These are phyloP conservation scores for Thamnophis sirtalis DNA, from an alignment of 2,113 vertebrate species.

Conservation along the genomic window DNA sequence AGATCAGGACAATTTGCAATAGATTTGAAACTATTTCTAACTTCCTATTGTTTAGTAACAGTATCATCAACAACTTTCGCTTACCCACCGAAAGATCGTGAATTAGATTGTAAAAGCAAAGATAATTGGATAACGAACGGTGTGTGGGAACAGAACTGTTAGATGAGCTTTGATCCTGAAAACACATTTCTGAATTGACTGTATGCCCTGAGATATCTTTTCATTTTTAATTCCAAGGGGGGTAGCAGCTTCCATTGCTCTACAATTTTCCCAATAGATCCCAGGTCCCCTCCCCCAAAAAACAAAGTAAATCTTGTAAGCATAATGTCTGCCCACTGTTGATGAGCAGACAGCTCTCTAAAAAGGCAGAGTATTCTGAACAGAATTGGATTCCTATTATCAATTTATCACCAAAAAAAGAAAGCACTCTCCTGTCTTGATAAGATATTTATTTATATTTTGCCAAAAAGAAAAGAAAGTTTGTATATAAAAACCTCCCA, in stretches of 20 bases:
- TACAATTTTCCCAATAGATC: not conserved
- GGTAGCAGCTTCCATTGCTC: not conserved
- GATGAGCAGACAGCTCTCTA: not conserved
- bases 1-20: not conserved
- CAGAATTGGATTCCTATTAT: not conserved
- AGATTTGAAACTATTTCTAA: not conserved
- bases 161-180: not conserved
- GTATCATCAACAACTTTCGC: not conserved
- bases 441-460: not conserved
- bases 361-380: not conserved
- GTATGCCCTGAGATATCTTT: not conserved
- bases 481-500: not conserved
- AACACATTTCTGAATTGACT: not conserved
- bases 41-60: not conserved
- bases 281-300: not conserved
- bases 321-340: not conserved
- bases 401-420: not conserved
- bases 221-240: not conserved
- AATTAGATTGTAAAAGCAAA: not conserved
- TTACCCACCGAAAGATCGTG: not conserved
- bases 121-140: not conserved
- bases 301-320: not conserved
- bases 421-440: not conserved
- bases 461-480: not conserved
- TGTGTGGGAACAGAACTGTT: not conserved